phyloP scores from a whole-genome alignment of 2,113 vertebrate species.

The Channa argus region DNA sequence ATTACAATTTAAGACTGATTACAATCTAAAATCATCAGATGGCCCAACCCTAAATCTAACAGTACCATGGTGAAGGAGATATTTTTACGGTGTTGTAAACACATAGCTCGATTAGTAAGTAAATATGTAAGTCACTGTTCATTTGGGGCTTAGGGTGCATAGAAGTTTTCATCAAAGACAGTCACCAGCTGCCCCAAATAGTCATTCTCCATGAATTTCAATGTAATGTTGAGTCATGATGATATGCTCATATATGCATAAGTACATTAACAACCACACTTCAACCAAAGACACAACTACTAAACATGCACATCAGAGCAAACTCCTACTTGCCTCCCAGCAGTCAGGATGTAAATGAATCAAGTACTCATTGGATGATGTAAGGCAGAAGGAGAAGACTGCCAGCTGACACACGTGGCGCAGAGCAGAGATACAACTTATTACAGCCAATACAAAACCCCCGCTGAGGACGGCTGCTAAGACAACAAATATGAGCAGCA shows the following conservation, averaged over 20 bases:
- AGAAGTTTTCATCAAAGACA: conserved; percentile 43
- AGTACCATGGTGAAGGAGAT: background rate
- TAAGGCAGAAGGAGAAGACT: conserved; percentile 49
- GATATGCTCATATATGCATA: conserved; percentile 14
- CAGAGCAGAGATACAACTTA: conserved; percentile 68
- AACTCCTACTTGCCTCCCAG: conserved; percentile 60
- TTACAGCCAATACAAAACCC: conserved; percentile 69
- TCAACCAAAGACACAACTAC: conserved; percentile 24
- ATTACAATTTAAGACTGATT: no score
- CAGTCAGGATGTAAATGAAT: conserved; percentile 63
- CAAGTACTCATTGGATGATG: conserved; percentile 66
- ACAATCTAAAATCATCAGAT: no score
- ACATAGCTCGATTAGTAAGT: conserved; percentile 40
- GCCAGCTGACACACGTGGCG: conserved; percentile 77
- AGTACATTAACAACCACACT: conserved; percentile 35
- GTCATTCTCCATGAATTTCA: conserved; percentile 59
- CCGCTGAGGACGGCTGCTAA: conserved; percentile 65
- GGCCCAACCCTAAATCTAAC: no score
- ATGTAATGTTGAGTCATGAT: conserved; percentile 45
- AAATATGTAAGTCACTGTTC: conserved; percentile 55
- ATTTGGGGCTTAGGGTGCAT: conserved; percentile 47
- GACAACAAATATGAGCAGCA: conserved; percentile 69
- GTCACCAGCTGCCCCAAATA: conserved; percentile 65
- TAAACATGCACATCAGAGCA: conserved; percentile 42
- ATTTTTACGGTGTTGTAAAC: background rate